phyloP scores from a whole-genome alignment of 2,113 vertebrate species.

The Mus pahari region DNA sequence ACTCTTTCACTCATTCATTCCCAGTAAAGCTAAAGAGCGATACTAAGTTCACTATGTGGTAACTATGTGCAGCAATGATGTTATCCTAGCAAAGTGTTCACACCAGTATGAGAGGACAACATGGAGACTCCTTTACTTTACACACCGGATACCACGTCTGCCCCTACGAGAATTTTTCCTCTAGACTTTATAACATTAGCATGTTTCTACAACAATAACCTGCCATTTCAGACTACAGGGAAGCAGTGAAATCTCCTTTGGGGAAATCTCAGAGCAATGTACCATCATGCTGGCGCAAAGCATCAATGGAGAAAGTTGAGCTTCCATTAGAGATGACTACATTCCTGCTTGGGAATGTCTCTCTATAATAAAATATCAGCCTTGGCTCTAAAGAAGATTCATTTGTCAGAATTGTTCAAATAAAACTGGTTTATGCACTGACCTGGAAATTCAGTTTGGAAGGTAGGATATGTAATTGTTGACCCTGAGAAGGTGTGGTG shows the following conservation, averaged over 20 bases:
- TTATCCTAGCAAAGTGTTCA: not conserved
- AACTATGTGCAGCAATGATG: not conserved
- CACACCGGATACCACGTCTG: not conserved
- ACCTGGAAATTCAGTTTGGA: slow-evolving; percentile 14
- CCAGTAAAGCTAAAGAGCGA: not conserved
- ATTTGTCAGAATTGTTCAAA: slow-evolving; percentile 25
- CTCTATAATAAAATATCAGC: not conserved
- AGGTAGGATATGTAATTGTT: not conserved
- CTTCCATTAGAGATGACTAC: not conserved
- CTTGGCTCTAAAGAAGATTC: not conserved
- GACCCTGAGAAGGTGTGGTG: not conserved
- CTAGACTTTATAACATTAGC: not conserved
- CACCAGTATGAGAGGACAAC: not conserved
- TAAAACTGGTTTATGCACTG: not conserved
- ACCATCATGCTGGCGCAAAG: not conserved
- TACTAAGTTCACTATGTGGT: not conserved
- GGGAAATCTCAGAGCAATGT: not conserved
- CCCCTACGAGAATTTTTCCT: slow-evolving; percentile 14
- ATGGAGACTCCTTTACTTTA: slow-evolving; percentile 18
- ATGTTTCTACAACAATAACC: slow-evolving; percentile 7
- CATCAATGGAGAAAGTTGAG: not conserved
- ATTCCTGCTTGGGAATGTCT: slow-evolving; percentile 13
- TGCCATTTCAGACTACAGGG: not conserved
- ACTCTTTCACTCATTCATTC: not conserved
- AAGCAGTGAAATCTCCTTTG: not conserved